phyloP scores from a whole-genome alignment of 2,797 vertebrate genomes.

The Falco naumanni region DNA sequence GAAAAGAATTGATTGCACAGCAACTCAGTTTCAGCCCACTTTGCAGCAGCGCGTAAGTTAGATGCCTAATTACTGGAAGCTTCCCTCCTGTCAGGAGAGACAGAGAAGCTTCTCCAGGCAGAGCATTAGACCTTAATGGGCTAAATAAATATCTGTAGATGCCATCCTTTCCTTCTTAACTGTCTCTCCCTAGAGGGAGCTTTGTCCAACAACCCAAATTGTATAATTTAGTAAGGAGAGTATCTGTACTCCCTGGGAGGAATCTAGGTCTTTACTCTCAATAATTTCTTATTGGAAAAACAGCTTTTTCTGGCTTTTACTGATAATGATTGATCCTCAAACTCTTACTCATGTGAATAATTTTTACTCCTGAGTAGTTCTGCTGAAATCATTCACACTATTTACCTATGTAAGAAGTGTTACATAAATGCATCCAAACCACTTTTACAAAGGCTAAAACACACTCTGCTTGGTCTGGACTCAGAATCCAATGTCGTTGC shows the following conservation, averaged over 20 bases:
- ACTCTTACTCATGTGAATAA: not conserved
- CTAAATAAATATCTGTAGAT: constrained; percentile 52
- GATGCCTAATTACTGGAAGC: constrained; percentile 50
- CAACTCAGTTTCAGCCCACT: not conserved
- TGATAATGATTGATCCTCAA: not conserved
- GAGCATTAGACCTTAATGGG: constrained; percentile 47
- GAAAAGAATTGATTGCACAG: not conserved
- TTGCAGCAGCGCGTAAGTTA: constrained; percentile 14
- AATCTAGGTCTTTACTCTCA: not conserved
- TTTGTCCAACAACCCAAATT: not conserved
- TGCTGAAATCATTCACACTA: not conserved
- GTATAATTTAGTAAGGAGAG: constrained; percentile 1
- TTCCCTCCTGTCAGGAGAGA: constrained; percentile 26
- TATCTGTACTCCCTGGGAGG: not conserved
- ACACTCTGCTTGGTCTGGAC: not conserved
- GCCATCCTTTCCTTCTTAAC: constrained; percentile 2
- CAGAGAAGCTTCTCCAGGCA: constrained; percentile 34
- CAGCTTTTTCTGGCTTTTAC: not conserved
- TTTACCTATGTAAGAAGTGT: not conserved
- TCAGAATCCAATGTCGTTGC: not conserved
- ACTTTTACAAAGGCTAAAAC: not conserved
- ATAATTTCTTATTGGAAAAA: not conserved
- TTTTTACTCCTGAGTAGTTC: not conserved
- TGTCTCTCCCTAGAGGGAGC: not conserved
- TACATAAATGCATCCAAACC: not conserved